phyloP scores from a whole-genome alignment of 2,113 vertebrate genomes.

The Madoqua kirkii region DNA sequence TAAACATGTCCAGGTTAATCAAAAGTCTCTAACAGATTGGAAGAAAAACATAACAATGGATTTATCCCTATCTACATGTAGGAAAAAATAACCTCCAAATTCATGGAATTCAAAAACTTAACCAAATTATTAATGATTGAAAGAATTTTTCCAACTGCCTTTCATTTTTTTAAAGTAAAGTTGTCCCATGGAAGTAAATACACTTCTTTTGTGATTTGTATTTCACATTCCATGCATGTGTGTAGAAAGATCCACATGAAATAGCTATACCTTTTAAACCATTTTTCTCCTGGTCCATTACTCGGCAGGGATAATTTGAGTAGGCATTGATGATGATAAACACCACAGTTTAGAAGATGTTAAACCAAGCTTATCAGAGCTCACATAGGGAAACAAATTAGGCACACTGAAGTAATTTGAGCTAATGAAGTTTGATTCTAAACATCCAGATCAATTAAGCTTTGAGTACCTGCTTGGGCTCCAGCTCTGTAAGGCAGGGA shows the following conservation, averaged over 20 bases:
- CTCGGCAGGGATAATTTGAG: slow-evolving; percentile 46
- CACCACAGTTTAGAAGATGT: slow-evolving; percentile 55
- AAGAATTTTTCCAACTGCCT: not conserved
- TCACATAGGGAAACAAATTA: slow-evolving; percentile 68
- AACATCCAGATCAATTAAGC: slow-evolving; percentile 70
- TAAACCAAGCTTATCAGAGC: slow-evolving; percentile 64
- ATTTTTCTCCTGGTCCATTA: slow-evolving; percentile 41
- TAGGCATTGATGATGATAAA: slow-evolving; percentile 62
- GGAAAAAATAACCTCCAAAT: not conserved
- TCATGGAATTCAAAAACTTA: not conserved
- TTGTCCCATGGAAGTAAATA: not conserved
- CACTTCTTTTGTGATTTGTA: not conserved
- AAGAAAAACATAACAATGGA: not conserved
- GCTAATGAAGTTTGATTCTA: slow-evolving; percentile 68
- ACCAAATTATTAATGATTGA: not conserved
- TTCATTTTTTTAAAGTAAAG: not conserved
- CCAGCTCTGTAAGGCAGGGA: not conserved
- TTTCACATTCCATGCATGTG: not conserved
- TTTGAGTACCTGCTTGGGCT: slow-evolving; percentile 23
- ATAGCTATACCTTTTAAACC: not conserved
- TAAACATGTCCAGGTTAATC: not conserved
- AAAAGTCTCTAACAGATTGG: not conserved
- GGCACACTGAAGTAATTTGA: slow-evolving; percentile 58
- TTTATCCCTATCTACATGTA: not conserved
- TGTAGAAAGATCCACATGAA: slow-evolving; percentile 3